phyloP scores from a whole-genome alignment of 1,140 invertebrate genomes.

The Cephus cinctus region DNA sequence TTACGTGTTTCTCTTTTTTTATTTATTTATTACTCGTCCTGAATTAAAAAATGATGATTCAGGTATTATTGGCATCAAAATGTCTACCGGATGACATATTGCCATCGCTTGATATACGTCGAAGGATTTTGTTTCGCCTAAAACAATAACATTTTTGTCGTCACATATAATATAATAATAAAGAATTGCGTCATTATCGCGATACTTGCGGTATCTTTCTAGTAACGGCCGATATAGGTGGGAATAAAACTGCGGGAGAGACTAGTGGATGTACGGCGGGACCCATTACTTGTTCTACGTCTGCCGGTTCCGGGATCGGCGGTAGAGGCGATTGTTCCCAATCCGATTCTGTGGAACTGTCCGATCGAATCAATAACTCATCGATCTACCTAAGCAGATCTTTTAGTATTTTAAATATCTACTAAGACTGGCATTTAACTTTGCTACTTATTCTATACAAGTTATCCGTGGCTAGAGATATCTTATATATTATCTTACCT shows the following conservation, averaged over 20 bases:
- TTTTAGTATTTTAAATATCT: not conserved
- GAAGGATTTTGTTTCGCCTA: slow-evolving; percentile 20
- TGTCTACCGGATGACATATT: slow-evolving; percentile 11
- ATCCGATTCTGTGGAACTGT: slow-evolving; percentile 44
- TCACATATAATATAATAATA: not conserved
- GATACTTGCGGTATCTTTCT: slow-evolving; percentile 31
- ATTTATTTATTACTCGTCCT: no score
- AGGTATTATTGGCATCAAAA: not conserved
- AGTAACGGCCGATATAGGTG: slow-evolving; percentile 33
- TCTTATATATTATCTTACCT: no score
- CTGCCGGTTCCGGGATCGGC: slow-evolving; percentile 38
- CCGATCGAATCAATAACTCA: not conserved
- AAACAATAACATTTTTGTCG: not conserved
- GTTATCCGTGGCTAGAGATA: no score
- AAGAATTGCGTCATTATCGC: no score
- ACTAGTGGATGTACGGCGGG: slow-evolving; percentile 40
- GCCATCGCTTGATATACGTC: slow-evolving; percentile 23
- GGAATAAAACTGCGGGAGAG: slow-evolving; percentile 38
- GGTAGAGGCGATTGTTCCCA: slow-evolving; percentile 42
- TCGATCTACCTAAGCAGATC: not conserved
- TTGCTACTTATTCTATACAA: not conserved
- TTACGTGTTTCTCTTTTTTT: no score
- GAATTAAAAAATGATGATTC: no score
- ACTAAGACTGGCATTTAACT: not conserved
- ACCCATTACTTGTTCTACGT: slow-evolving; percentile 40